phyloP scores from a whole-genome alignment of 1,140 invertebrate genomes.

The Rhyacophila brunnea region DNA sequence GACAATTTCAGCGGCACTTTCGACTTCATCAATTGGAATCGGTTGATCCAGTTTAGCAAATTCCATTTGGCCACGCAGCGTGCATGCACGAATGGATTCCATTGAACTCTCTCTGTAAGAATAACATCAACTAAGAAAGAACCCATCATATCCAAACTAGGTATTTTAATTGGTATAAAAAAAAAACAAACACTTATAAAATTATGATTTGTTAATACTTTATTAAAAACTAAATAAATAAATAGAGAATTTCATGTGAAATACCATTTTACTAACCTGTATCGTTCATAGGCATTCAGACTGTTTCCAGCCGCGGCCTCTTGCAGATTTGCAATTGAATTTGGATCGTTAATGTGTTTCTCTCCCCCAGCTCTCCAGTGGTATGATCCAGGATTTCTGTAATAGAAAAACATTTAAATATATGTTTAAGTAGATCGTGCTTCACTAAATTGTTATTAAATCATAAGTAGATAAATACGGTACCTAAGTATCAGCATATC shows the following conservation, averaged over 20 bases:
- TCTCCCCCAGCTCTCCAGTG: constrained; percentile 97
- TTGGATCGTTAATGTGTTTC: constrained; percentile 96
- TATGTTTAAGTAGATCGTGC: not conserved
- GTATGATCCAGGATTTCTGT: constrained; percentile 88
- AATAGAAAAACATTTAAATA: not conserved
- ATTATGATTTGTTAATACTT: too few species aligned
- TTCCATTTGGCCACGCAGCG: constrained; percentile 90
- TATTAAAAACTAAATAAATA: too few species aligned
- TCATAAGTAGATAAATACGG: not conserved
- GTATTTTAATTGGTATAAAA: too few species aligned
- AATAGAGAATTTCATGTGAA: too few species aligned
- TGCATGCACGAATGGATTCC: constrained; percentile 84
- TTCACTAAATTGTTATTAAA: too few species aligned
- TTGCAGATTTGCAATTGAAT: constrained; percentile 90
- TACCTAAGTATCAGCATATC: constrained; percentile 77
- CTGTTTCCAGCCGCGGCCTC: constrained; percentile 84
- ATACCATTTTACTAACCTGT: constrained; percentile 36
- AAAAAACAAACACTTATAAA: not conserved
- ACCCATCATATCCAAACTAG: too few species aligned
- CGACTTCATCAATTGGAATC: constrained; percentile 85
- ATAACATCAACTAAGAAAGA: too few species aligned
- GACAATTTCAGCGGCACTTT: constrained; percentile 91
- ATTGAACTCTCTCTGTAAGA: constrained; percentile 76
- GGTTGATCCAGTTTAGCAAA: constrained; percentile 73
- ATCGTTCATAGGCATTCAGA: constrained; percentile 82